Evolutionary conservation across 2,113 vertebrate species (phyloP).

Genomic region (Lophochroa leadbeateri): DNA sequence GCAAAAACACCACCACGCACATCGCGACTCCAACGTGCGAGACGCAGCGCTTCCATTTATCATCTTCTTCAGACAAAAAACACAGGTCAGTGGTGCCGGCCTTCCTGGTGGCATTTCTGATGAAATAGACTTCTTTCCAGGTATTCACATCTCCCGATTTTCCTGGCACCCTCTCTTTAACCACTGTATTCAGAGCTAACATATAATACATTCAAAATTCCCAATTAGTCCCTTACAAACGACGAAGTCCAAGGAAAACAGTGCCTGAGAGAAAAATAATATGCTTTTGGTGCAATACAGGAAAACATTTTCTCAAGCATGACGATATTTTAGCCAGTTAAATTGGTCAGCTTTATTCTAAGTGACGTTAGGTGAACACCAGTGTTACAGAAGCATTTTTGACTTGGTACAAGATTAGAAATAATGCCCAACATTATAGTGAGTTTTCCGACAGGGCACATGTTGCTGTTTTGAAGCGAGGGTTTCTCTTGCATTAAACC

Average conservation of each 20-base stretch:
- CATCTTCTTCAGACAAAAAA: slow-evolving; percentile 18
- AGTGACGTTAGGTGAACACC: not conserved
- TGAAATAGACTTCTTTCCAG: not conserved
- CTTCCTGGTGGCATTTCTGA: not conserved
- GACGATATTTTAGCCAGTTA: not conserved
- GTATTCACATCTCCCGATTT: not conserved
- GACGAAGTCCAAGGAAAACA: slow-evolving; percentile 36
- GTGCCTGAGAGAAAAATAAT: slow-evolving; percentile 26
- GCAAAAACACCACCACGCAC: not conserved
- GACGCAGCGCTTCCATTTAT: slow-evolving; percentile 9
- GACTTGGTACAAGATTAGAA: not conserved
- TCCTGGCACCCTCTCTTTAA: slow-evolving; percentile 17
- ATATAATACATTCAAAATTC: not conserved
- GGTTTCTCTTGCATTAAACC: not conserved
- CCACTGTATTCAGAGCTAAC: not conserved
- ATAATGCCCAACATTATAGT: not conserved
- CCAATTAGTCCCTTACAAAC: slow-evolving; percentile 22
- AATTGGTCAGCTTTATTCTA: not conserved
- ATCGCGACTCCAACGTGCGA: not conserved
- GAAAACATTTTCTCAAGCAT: not conserved
- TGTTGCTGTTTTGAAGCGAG: not conserved
- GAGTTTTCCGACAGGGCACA: not conserved
- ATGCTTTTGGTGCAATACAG: not conserved
- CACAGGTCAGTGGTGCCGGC: not conserved
- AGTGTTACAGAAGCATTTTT: not conserved